Evolutionary conservation across 2,797 vertebrate genomes (phyloP).

Genomic region (Alca torda): DNA sequence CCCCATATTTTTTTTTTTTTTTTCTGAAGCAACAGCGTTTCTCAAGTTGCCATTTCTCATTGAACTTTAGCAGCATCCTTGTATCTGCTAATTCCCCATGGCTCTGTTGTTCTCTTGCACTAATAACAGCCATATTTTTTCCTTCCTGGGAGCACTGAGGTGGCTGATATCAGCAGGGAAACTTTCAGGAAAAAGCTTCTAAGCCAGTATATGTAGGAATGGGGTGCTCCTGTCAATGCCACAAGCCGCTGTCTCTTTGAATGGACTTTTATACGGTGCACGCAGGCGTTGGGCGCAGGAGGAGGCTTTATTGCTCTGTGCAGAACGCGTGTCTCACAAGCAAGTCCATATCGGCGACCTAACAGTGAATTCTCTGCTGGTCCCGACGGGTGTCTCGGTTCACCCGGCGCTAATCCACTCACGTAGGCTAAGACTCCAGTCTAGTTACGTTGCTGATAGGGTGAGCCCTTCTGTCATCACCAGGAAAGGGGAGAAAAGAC

Average conservation of each 20-base stretch:
- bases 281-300: rapidly evolving
- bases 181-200: not conserved
- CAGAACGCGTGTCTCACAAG: rapidly evolving
- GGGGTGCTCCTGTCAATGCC: not conserved
- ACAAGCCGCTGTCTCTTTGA: not conserved
- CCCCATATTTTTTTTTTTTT: not conserved
- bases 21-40: not conserved
- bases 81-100: not conserved
- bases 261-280: not conserved
- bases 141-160: not conserved
- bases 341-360: not conserved
- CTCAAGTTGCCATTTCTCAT: not conserved
- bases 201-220: not conserved
- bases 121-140: not conserved
- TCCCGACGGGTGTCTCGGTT: not conserved
- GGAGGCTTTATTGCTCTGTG: not conserved
- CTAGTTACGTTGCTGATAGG: not conserved
- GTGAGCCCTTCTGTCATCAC: not conserved
- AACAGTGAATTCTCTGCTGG: not conserved
- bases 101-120: not conserved
- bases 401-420: not conserved
- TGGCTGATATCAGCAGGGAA: not conserved
- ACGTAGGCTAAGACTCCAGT: not conserved
- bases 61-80: not conserved
- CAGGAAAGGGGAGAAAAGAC: not conserved